Base-by-base conservation (phyloP, 2,113 vertebrate genomes). In the Dermatemys mawii region DNA sequence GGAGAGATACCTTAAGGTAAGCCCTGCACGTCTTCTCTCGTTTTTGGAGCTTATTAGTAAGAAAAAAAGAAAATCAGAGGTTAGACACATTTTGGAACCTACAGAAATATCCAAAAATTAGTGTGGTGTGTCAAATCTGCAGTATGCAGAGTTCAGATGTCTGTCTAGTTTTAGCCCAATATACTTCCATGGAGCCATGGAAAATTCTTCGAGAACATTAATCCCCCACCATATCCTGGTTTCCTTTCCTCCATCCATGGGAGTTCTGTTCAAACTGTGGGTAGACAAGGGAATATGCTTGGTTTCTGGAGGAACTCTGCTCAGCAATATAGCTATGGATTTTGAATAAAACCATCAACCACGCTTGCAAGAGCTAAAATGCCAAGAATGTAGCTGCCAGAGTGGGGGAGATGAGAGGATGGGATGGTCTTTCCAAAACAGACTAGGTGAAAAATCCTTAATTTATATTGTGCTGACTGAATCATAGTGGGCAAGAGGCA, bases 1-100 rank as follows among this genome's bases (percentile, higher is more conserved):
- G 98, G 98, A 99, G 97, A 98, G 98, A 98, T 99, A 99, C 99
- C 99, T 99, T 99, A 98, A 99, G 99, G 98, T 99, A 99, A 98
- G 99, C 99, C 98, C 99, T 99, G 99, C 99, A 99, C 98, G 99
- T 99, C 99, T 99, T 99, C 98, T 99, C 99, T 98, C 99, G 99
- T 98, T 99, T 99, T 99, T 99, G 99, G 98, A 99, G 99, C 99
- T 99, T 99, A 99, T 99, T 98, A 98, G 97, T 98, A 98, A 98
- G 96, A 98, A 98, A 98, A 98, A 97, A 98, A 98, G 98, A 98
- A 98, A 98, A 98, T 96, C 96, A 98, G 91, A 98, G 95, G 98
- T 98, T 98, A 98, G 98, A 98, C 92, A 97, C 84, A 97, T 93
- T 97, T 93, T 88, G 92, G 82, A 97, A 97, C 92, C 53, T 96